phyloP scores from a whole-genome alignment of 2,888 invertebrate species.

The Brachypterus glaber region DNA sequence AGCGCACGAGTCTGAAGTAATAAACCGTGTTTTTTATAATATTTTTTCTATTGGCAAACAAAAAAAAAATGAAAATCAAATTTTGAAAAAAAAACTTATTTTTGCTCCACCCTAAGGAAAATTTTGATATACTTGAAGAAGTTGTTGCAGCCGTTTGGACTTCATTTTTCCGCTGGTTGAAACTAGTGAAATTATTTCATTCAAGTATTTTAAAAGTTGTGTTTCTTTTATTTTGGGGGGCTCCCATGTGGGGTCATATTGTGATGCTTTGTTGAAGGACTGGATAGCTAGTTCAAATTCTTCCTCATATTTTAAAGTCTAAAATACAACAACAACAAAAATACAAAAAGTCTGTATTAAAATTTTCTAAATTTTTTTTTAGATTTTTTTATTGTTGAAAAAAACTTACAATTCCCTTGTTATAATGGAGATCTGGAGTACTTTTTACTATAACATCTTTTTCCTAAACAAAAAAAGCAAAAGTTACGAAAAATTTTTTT shows the following conservation, averaged over 20 bases:
- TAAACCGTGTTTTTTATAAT: no score
- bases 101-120: slow-evolving; percentile 1
- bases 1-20: slow-evolving; percentile 2
- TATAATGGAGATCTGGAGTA: slow-evolving; percentile 74
- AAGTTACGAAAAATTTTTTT: slow-evolving; percentile 8
- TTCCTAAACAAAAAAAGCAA: slow-evolving; percentile 43
- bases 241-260: slow-evolving; percentile 69
- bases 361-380: no score
- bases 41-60: no score
- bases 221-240: slow-evolving; percentile 53
- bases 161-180: slow-evolving; percentile 64
- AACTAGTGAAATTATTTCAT: slow-evolving; percentile 53
- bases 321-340: slow-evolving; percentile 20
- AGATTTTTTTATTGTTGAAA: slow-evolving; percentile 4
- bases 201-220: slow-evolving; percentile 55
- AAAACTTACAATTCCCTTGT: slow-evolving; percentile 68
- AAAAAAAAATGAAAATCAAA: slow-evolving; percentile 1
- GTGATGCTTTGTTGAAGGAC: slow-evolving; percentile 56
- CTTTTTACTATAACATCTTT: slow-evolving; percentile 60
- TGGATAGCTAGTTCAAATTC: slow-evolving; percentile 60
- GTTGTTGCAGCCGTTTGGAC: slow-evolving; percentile 57
- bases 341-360: slow-evolving; percentile 3
- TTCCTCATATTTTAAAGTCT: slow-evolving; percentile 74
- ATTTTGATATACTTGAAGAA: slow-evolving; percentile 48
- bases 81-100: no score